A percentile compares a stretch with the other conserved stretches of the same genome.
phyloP scores from a whole-genome alignment of 1,140 invertebrate genomes.

The Vanessa atalanta region DNA sequence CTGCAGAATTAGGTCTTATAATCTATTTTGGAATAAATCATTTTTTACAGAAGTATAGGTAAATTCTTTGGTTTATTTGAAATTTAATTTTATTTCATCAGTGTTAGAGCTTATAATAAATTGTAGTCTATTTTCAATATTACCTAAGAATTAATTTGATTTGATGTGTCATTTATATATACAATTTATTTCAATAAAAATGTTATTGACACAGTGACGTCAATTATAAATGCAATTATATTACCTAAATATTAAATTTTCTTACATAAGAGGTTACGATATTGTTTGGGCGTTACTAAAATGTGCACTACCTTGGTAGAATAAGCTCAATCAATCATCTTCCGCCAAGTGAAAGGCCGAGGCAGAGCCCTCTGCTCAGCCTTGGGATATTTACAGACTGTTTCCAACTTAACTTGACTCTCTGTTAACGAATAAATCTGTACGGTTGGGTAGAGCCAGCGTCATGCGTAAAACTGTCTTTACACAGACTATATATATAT shows the following conservation, averaged over 20 bases:
- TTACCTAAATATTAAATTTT: background rate
- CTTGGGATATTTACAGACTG: too few relatives aligned
- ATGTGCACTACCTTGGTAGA: too few relatives aligned
- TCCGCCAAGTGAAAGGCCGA: too few relatives aligned
- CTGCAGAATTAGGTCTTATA: background rate
- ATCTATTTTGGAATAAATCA: background rate
- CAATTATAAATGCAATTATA: conserved; percentile 12
- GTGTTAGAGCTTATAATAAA: background rate
- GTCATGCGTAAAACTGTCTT: too few relatives aligned
- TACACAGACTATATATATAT: too few relatives aligned
- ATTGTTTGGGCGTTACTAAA: too few relatives aligned
- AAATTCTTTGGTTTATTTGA: conserved; percentile 16
- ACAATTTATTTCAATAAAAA: conserved; percentile 4
- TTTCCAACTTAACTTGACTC: too few relatives aligned
- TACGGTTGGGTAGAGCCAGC: too few relatives aligned
- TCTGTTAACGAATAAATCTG: too few relatives aligned
- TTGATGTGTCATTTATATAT: conserved; percentile 28
- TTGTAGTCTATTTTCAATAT: conserved; percentile 10
- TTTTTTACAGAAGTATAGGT: conserved; percentile 8
- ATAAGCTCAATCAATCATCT: too few relatives aligned
- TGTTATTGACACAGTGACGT: conserved; percentile 3
- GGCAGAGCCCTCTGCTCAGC: too few relatives aligned
- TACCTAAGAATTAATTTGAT: conserved; percentile 25
- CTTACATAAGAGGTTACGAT: too few relatives aligned
- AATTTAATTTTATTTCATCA: conserved; percentile 20